Conservation (phyloP, 2,888 invertebrate species). For the Mythimna impura region DNA sequence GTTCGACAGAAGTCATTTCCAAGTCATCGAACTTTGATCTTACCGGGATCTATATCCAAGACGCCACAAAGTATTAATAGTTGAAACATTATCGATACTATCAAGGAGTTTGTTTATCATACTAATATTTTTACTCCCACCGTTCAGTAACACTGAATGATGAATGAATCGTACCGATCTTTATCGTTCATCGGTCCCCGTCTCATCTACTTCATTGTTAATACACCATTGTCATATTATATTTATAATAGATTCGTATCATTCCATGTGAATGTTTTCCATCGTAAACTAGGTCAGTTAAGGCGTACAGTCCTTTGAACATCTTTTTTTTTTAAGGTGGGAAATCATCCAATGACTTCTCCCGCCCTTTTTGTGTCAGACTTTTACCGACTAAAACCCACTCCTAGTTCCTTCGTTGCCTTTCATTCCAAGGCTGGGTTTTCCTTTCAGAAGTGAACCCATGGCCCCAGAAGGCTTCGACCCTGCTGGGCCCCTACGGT, state of each 20-base stretch:
- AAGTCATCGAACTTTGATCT: slow-evolving; percentile 50
- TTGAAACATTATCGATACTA: slow-evolving; percentile 70
- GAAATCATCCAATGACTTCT: no score
- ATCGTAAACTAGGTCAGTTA: slow-evolving; percentile 70
- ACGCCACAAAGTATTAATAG: slow-evolving; percentile 70
- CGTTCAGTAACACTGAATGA: slow-evolving; percentile 72
- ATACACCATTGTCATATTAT: slow-evolving; percentile 84
- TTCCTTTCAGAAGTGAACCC: no score
- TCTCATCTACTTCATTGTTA: slow-evolving; percentile 82
- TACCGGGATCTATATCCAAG: slow-evolving; percentile 40
- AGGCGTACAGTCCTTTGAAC: no score
- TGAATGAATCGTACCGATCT: slow-evolving; percentile 81
- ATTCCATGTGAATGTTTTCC: slow-evolving; percentile 73
- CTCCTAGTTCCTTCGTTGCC: no score
- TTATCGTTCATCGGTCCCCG: slow-evolving; percentile 71
- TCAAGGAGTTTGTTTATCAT: slow-evolving; percentile 75
- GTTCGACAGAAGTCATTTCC: slow-evolving; percentile 25
- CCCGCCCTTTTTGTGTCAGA: no score
- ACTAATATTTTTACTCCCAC: slow-evolving; percentile 72
- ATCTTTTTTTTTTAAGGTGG: no score
- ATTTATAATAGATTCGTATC: slow-evolving; percentile 83
- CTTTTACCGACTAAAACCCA: no score
- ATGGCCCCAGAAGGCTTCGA: no score
- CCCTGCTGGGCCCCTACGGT: no score
- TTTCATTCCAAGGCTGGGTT: no score